Evolutionary conservation across 1,140 invertebrate genomes (phyloP).

Genomic region (Drosophila nebulosa): DNA sequence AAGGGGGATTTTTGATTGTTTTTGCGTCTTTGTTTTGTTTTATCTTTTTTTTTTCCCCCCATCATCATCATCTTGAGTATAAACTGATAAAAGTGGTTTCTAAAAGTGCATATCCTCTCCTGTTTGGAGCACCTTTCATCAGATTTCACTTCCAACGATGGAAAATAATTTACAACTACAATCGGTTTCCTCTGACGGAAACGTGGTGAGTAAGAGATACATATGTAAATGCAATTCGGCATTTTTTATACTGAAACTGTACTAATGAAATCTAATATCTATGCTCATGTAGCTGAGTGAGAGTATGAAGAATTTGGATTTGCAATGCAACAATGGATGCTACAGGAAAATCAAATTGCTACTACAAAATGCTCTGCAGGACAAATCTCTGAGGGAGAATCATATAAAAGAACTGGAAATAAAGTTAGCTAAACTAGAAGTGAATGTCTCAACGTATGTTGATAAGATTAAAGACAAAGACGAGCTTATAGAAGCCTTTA

Average conservation of each 20-base stretch:
- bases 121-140: not conserved
- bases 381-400: not conserved
- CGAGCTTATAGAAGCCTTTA: not conserved
- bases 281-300: not conserved
- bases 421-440: not conserved
- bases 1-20: not conserved
- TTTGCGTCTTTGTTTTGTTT: not conserved
- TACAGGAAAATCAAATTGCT: not conserved
- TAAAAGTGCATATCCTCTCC: no score
- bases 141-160: not conserved
- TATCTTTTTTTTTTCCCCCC: not conserved
- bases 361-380: not conserved
- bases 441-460: not conserved
- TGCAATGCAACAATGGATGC: not conserved
- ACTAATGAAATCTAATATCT: not conserved
- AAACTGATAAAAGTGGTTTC: no score
- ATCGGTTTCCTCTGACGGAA: not conserved
- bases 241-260: not conserved
- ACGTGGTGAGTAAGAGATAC: not conserved
- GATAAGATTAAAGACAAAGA: conserved; percentile 8
- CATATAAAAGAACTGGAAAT: not conserved
- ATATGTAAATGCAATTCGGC: not conserved
- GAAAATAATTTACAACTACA: not conserved
- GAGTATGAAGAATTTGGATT: not conserved
- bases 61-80: no score